Evolutionary conservation across 2,113 vertebrate genomes (phyloP), one percentile per base, ranked within the genome.

Genomic region (Asarcornis scutulata): DNA sequence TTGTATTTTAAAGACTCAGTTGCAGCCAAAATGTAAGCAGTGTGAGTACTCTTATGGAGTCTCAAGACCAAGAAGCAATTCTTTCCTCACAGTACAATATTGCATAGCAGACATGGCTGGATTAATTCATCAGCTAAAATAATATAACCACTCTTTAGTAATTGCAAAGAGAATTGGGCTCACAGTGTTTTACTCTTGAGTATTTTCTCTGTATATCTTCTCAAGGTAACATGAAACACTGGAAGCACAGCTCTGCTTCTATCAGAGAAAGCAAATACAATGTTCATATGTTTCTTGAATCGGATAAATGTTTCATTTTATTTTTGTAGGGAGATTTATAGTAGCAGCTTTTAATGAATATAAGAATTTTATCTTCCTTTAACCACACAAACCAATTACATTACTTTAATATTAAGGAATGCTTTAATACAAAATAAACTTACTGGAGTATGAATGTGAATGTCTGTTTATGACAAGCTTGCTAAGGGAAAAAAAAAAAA

Each of bases 321-420:
- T 72, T 95, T 94, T 68, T 68, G 42, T 27, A 53, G 44, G 38
- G 38, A 86, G 64, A 94, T 91, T 95, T 90, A 81, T 84, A 56
- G 7, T 38, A 64, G 56, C 18, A 75, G 48, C 8, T 67, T 22
- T 56, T 83, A 95, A 90, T 75, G 72, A 93, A 88, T 86, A 83
- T 40, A 34, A 67, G 48, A 88, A 90, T 59, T 91, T 96, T 86
- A 84, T 94, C 62, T 81, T 94, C 7, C 32, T 78, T 88, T 80
- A 86, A 86, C 76, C 66, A 64, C 17, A 64, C 3, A 86, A 88
- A 53, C 13, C 18, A 80, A 93, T 72, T 73, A 89, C 42, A 88
- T 95, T 93, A 86, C 16, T 72, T 16, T 18, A 86, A 66, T 80
- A 83, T 72, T 77, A 83, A 60, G 31, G 32, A 88, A 68, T 40